These are phyloP conservation scores for Rissa tridactyla DNA, from an alignment of 2,113 vertebrate species.

Conservation along the genomic window DNA sequence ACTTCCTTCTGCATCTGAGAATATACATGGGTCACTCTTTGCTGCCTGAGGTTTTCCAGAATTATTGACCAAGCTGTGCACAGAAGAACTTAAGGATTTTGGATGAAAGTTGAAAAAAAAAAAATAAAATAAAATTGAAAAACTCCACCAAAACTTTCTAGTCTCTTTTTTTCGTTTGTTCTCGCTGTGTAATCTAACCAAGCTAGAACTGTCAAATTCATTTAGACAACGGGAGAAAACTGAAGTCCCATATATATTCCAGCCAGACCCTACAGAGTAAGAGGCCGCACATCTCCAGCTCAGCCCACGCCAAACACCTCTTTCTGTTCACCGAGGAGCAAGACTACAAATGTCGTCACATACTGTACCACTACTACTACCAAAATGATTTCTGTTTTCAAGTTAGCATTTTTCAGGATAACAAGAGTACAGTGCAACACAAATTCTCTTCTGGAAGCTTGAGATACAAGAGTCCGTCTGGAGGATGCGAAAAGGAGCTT, in stretches of 20 bases:
- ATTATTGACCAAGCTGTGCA: conserved; percentile 60
- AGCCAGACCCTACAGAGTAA: neutral
- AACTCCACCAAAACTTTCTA: neutral
- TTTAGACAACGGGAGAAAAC: neutral
- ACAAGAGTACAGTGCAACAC: conserved; percentile 56
- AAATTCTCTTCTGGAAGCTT: conserved; percentile 55
- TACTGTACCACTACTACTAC: conserved; percentile 11
- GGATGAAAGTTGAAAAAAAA: neutral
- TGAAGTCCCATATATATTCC: neutral
- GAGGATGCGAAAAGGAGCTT: conserved; percentile 3
- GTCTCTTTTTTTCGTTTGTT: neutral
- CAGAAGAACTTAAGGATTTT: conserved; percentile 4
- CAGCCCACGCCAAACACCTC: neutral
- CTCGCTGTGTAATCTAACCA: neutral
- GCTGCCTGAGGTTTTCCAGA: conserved; percentile 70
- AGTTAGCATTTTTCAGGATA: conserved; percentile 18
- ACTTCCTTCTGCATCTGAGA: conserved; percentile 57
- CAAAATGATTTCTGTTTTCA: conserved; percentile 6
- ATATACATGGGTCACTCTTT: conserved; percentile 47
- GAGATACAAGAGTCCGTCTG: conserved; percentile 27
- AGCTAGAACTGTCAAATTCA: neutral
- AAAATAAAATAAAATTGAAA: neutral
- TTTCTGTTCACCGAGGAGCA: neutral
- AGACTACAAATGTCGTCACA: neutral
- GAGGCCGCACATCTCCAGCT: conserved; percentile 40